These are phyloP conservation scores for Salvator merianae DNA, from an alignment of 2,113 vertebrate genomes.

Conservation along the genomic window DNA sequence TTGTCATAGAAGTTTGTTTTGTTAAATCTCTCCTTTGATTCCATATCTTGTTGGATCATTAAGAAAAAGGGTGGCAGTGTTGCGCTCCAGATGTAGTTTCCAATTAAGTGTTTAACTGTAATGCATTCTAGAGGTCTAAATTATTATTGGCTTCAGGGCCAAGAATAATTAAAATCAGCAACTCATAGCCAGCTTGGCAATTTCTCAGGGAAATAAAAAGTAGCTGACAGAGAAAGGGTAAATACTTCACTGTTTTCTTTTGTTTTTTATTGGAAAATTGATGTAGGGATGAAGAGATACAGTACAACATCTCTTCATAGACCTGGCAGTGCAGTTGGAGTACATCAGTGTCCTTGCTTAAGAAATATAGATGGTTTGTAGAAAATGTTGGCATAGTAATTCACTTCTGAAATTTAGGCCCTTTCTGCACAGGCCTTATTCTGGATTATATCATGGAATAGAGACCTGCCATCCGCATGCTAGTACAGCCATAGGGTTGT, in stretches of 20 bases:
- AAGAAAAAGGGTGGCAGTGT: slow-evolving; percentile 3
- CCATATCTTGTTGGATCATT: neutral
- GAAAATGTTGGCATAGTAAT: neutral
- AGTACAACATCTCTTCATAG: neutral
- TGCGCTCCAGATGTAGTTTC: slow-evolving; percentile 12
- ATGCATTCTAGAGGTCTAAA: slow-evolving; percentile 16
- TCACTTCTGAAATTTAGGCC: neutral
- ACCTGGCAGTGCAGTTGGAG: neutral
- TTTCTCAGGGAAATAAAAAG: neutral
- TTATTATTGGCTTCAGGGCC: slow-evolving; percentile 34
- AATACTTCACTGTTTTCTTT: neutral
- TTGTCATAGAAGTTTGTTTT: neutral
- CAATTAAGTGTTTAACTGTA: slow-evolving; percentile 18
- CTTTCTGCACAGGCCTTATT: neutral
- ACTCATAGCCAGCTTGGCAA: slow-evolving; percentile 3
- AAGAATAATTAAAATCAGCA: slow-evolving; percentile 31
- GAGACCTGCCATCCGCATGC: neutral
- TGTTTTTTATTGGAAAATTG: neutral
- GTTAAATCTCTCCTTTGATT: neutral
- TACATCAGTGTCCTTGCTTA: neutral
- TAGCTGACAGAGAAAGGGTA: neutral
- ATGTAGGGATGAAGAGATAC: neutral
- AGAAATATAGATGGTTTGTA: neutral
- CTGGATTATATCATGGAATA: neutral
- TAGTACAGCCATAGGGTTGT: neutral